Percentiles rank a stretch among this genome's conserved stretches.
These are phyloP conservation scores for Mythimna vitellina DNA, from an alignment of 2,888 invertebrate genomes.

Conservation along the genomic window DNA sequence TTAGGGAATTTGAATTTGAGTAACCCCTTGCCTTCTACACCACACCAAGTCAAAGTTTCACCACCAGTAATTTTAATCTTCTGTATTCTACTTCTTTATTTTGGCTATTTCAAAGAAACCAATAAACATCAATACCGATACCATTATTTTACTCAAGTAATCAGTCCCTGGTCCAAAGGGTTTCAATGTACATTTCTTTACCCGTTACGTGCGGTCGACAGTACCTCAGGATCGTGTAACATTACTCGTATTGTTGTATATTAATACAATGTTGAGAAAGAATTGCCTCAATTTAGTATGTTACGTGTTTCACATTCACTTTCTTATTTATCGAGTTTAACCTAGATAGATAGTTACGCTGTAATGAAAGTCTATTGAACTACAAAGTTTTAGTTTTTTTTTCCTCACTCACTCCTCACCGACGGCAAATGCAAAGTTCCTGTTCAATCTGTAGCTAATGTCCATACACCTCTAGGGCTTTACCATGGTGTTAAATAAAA, in stretches of 20 bases:
- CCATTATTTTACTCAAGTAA: background rate
- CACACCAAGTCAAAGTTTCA: background rate
- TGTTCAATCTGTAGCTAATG: background rate
- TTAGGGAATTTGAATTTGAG: no score
- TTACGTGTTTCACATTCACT: conserved; percentile 51
- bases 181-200: background rate
- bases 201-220: background rate
- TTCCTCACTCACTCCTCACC: background rate
- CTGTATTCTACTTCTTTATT: no score
- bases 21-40: no score
- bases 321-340: conserved; percentile 47
- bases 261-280: conserved; percentile 20
- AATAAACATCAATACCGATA: background rate
- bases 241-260: conserved; percentile 17
- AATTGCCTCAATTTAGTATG: conserved; percentile 37
- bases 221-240: conserved; percentile 27
- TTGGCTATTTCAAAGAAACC: no score
- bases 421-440: background rate
- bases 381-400: background rate
- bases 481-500: no score
- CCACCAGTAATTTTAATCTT: background rate
- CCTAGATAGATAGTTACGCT: conserved; percentile 39
- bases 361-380: conserved; percentile 23
- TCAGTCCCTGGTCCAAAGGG: background rate
- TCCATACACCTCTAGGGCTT: background rate